These are phyloP conservation scores for Bufotes viridis DNA, from an alignment of 2,797 vertebrate genomes.

Conservation along the genomic window DNA sequence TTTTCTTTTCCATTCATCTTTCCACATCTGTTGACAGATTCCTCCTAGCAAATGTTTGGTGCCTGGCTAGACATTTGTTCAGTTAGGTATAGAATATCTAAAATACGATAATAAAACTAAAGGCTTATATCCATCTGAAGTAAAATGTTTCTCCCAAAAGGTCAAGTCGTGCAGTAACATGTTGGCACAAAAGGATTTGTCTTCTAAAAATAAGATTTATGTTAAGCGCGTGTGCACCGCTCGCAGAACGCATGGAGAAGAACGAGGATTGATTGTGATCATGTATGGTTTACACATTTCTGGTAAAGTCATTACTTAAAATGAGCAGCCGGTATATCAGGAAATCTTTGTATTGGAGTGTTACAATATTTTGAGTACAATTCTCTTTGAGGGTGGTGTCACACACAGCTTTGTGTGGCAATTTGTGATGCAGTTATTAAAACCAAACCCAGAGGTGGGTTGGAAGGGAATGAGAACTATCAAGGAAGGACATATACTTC, in stretches of 20 bases:
- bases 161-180: slow-evolving; percentile 8
- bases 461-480: no score
- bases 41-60: slow-evolving; percentile 50
- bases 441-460: no score
- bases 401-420: no score
- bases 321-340: neutral
- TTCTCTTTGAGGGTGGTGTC: no score
- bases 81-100: slow-evolving; percentile 50
- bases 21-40: slow-evolving; percentile 57
- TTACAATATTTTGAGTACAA: no score
- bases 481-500: no score
- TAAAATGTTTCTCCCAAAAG: neutral
- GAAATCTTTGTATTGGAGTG: neutral
- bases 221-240: neutral
- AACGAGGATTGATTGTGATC: slow-evolving; percentile 10
- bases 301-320: neutral
- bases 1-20: slow-evolving; percentile 41
- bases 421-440: no score
- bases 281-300: neutral
- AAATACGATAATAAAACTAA: slow-evolving; percentile 32
- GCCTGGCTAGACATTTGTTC: slow-evolving; percentile 54
- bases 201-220: slow-evolving; percentile 46
- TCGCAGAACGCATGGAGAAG: neutral
- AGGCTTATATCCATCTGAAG: slow-evolving; percentile 21
- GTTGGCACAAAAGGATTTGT: slow-evolving; percentile 14